Base-by-base conservation (phyloP, 2,888 invertebrate genomes). In the Liodrosophila aerea region DNA sequence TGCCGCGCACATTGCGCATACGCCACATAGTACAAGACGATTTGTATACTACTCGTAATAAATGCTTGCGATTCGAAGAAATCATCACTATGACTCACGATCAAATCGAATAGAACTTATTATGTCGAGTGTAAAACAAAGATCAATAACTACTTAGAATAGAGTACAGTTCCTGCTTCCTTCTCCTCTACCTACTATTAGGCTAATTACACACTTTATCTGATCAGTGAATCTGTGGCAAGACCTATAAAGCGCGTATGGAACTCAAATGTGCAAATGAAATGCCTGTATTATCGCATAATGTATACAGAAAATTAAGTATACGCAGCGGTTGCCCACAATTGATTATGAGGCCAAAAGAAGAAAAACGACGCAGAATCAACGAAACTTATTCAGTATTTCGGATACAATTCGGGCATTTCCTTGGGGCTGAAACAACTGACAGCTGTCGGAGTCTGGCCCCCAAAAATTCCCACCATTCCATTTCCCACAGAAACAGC, bases 1-100 rank as follows among this genome's bases (percentile, higher is more conserved):
- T 74, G 41, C 39, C 13, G 5, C 13, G 37, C 31, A 51, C 37
- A 61, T 69, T 68, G 53, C 59, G 74, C 62, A 73, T 73, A 73
- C 70, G 63, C 54, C 73, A 30, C 61, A 9, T 66, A 13, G 36
- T 12, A 51, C 45, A 8, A 29, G 29, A 3, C 29, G 8, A 12
- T 30, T 13, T 12, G 12, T 39, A 31, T 22, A 27, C 11, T 39
- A 53, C 37, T 36, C 18, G 29, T 36, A 39, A 53, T 39, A 39
- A 31, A 37, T 52, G 22, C 5, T 18, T 22, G 5, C 13, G 34
- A 29, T 16, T 43, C 43, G 36, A 44, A 22, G 22, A 22, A 22
- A 22, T 36, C 27, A 22, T 22, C 22, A 22, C 22, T 5, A 22
- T 22, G 22, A 22, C 22, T 22, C 22, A 22, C 22, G 22, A 22